phyloP scores from a whole-genome alignment of 2,797 vertebrate genomes.

The Psittacula echo region DNA sequence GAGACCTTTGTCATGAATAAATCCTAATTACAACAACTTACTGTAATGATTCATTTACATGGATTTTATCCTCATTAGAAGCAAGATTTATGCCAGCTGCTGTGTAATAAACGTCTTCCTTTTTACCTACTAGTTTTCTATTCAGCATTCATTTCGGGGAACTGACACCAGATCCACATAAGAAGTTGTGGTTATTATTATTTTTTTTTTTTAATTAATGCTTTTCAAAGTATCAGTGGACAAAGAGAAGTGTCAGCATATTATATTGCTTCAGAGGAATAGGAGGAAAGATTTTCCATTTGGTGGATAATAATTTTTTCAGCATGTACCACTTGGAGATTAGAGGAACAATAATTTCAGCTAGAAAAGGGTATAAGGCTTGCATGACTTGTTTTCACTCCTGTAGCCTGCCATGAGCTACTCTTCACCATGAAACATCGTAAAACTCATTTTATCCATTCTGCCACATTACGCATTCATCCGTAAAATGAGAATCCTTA shows the following conservation, averaged over 20 bases:
- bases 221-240: neutral
- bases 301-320: neutral
- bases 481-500: neutral
- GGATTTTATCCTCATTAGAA: slow-evolving; percentile 43
- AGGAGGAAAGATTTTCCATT: neutral
- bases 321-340: neutral
- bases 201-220: neutral
- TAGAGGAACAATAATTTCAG: neutral
- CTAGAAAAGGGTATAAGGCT: neutral
- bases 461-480: neutral
- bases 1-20: slow-evolving; percentile 46
- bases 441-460: neutral
- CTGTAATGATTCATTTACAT: slow-evolving; percentile 47
- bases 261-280: neutral
- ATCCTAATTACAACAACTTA: slow-evolving; percentile 54
- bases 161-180: neutral
- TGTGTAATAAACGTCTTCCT: neutral
- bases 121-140: slow-evolving; percentile 32
- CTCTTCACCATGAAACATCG: neutral
- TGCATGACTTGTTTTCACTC: neutral
- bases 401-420: neutral
- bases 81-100: slow-evolving; percentile 33
- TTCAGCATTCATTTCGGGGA: neutral
- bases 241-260: slow-evolving; percentile 25
- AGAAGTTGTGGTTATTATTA: neutral